phyloP scores from a whole-genome alignment of 2,888 invertebrate genomes.

The Antheraea yamamai region DNA sequence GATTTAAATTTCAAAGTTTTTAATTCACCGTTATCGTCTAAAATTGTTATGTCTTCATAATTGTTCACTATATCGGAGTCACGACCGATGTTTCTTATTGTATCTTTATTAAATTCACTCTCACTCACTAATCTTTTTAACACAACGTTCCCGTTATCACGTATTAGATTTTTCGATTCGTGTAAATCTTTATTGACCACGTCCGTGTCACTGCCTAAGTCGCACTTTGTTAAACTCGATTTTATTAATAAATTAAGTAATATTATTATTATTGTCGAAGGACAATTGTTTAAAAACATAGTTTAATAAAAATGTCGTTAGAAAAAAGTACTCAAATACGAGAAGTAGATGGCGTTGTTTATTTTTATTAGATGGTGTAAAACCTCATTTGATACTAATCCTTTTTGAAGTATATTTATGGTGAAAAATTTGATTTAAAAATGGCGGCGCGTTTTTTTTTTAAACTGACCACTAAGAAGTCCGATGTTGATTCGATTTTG shows the following conservation, averaged over 20 bases:
- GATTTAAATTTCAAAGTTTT: slow-evolving; percentile 68
- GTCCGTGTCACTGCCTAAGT: slow-evolving; percentile 35
- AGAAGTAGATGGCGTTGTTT: slow-evolving; percentile 13
- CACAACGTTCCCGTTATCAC: slow-evolving; percentile 41
- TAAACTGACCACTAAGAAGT: background rate
- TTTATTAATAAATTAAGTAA: background rate
- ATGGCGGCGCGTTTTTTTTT: background rate
- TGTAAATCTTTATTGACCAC: slow-evolving; percentile 49
- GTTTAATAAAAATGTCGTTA: background rate
- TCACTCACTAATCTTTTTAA: slow-evolving; percentile 52
- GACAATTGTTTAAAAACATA: slow-evolving; percentile 3
- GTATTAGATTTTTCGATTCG: slow-evolving; percentile 41
- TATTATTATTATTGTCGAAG: background rate
- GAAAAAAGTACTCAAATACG: background rate
- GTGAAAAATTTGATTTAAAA: background rate
- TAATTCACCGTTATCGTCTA: slow-evolving; percentile 61
- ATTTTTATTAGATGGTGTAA: background rate
- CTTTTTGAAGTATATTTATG: background rate
- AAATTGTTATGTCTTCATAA: slow-evolving; percentile 67
- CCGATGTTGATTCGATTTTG: background rate
- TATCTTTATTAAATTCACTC: slow-evolving; percentile 49
- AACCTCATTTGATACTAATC: background rate
- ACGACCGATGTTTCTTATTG: slow-evolving; percentile 50
- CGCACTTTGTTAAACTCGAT: slow-evolving; percentile 9
- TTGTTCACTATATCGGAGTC: slow-evolving; percentile 54